Evolutionary conservation across 2,888 invertebrate species (phyloP), one percentile per base, ranked within the genome.

Genomic region (Lasius fuliginosus): DNA sequence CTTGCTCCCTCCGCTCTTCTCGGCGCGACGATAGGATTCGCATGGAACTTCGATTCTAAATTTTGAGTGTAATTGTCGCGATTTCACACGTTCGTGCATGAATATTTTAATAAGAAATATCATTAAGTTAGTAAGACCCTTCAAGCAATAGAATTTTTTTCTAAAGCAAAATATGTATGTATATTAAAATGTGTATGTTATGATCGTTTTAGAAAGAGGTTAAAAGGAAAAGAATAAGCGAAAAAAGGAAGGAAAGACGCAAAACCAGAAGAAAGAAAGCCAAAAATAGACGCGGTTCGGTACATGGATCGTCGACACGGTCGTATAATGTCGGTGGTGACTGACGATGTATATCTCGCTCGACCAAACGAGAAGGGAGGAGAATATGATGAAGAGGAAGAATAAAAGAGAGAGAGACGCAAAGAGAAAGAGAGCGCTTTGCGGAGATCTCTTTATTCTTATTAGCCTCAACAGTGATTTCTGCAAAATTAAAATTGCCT

Each of bases 401-500:
- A 73, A n/a, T 53, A 53, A 53, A 53, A 53, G n/a, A 49, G 58
- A 9, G 9, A 30, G 56, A 5, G 74, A 33, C 86, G 62, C 68
- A 65, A 62, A 23, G 84, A 82, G 81, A 84, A 64, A 82, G 86
- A 81, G 46, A 64, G 84, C 73, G 88, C 67, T 85, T 86, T 89
- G 87, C 90, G 89, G 91, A 93, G 92, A 93, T 93, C 92, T 93
- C 93, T 94, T 94, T 93, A 93, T 94, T 93, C 93, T 94, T 94
- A 94, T 94, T 94, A 94, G 94, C 92, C 77, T 93, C 93, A 93
- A 92, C 94, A 93, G 93, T 94, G 94, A 94, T 94, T 94, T 93
- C 93, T 93, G 93, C 90, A 94, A 94, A 94, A 95, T 94, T 94
- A 94, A 94, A 95, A 94, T 94, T 93, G 94, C 94, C 94, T 92